A percentile compares a stretch with the other conserved stretches of the same genome.
Conservation (phyloP, 1,140 invertebrate species). For the Lanistes nyassanus region DNA sequence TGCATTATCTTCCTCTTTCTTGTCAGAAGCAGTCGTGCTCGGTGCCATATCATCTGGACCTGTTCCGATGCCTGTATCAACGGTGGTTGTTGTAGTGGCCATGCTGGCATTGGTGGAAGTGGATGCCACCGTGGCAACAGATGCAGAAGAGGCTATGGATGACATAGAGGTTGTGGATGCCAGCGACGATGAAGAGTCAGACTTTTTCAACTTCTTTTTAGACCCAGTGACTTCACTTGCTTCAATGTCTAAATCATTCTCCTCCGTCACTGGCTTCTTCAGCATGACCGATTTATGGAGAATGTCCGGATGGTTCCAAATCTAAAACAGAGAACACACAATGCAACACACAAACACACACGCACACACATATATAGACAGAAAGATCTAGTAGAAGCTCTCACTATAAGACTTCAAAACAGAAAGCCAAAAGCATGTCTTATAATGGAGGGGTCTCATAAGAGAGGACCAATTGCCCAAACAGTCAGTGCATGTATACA, state of each 20-base stretch:
- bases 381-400: no score
- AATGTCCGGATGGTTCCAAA: constrained; percentile 99
- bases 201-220: constrained; percentile 36
- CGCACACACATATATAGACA: no score
- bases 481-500: no score
- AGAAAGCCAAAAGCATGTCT: no score
- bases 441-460: no score
- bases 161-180: constrained; percentile 22
- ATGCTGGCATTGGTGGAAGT: background rate
- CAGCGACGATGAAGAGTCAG: constrained; percentile 28
- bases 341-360: no score
- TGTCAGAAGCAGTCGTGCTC: constrained; percentile 4
- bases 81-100: background rate
- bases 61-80: constrained; percentile 9
- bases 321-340: constrained; percentile 69
- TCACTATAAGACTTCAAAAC: no score
- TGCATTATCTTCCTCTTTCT: constrained; percentile 22
- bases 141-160: constrained; percentile 27
- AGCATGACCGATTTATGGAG: constrained; percentile 91
- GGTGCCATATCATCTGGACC: background rate
- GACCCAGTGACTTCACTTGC: constrained; percentile 64
- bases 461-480: no score
- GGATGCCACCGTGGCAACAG: constrained; percentile 5
- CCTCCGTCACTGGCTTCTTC: constrained; percentile 75
- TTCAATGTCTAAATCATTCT: constrained; percentile 91